Evolutionary conservation across 2,888 invertebrate genomes (phyloP), one percentile per base, ranked within the genome.

Genomic region (Xylota segnis): DNA sequence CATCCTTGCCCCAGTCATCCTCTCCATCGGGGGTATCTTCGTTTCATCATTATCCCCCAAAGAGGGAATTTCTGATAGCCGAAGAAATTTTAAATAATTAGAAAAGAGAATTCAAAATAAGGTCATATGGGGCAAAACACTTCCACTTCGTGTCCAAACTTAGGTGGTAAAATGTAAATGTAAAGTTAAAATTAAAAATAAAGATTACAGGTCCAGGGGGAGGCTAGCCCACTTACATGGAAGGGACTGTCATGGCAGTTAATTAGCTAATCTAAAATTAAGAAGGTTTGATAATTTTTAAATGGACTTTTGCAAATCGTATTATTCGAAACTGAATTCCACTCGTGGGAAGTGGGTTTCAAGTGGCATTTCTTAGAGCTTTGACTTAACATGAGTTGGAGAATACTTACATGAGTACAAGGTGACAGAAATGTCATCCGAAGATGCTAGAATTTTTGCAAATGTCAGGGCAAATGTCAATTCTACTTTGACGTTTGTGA

Each of bases 41-140:
- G 14, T 23, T 34, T 34, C 27, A 23, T 65, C 32, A 40, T 68
- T 54, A 12, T 18, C 40, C 40, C 56, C 70, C 32, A 5, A 5
- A 54, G 43, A 43, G 54, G 66, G 52, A 52, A 59, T 59, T 23
- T 40, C 63, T 32, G 45, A 63, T 63, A 29, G 16, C 32, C 12
- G 16, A 45, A 4, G 16, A 10, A 29, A 14, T 40, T 29, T 61
- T 29, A 45, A 45, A 63, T 63, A 45, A 63, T 63, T 63, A 63
- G 50, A 50, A 72, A 72, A 72, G 40, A 37, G 72, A 72, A 72
- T 72, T 61, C 40, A 12, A 61, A 68, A 77, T 70, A 43, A 68
- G 68, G 68, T 52, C 52, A 43, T 23, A 58, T 37, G 29, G 47
- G 37, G n/a, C 29, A 12, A n/a, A 16, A 16, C 3, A 16, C 23